These are phyloP conservation scores for Pseudomyrmex gracilis DNA, from an alignment of 1,140 invertebrate genomes.

Conservation along the genomic window DNA sequence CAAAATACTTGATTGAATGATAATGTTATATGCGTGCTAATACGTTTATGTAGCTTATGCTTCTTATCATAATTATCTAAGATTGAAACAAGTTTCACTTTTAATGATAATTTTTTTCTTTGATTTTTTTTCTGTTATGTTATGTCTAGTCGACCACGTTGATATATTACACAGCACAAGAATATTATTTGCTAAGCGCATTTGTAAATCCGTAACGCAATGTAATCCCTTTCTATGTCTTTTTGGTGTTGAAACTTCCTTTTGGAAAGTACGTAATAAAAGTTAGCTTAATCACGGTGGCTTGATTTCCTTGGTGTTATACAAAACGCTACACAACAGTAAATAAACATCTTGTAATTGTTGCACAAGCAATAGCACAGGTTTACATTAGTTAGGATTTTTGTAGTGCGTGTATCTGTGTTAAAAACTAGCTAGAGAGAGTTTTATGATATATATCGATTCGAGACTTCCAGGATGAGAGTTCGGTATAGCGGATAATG, in stretches of 20 bases:
- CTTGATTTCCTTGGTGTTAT: constrained; percentile 16
- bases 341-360: constrained; percentile 51
- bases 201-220: constrained; percentile 46
- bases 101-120: constrained; percentile 22
- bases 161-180: neutral
- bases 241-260: constrained; percentile 65
- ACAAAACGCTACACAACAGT: constrained; percentile 36
- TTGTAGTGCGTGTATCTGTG: neutral
- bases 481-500: neutral
- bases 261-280: constrained; percentile 55
- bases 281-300: constrained; percentile 48
- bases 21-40: constrained; percentile 18
- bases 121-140: neutral
- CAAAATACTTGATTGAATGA: neutral
- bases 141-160: neutral
- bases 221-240: constrained; percentile 60
- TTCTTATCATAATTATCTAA: constrained; percentile 34
- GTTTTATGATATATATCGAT: neutral
- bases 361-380: neutral
- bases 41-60: neutral
- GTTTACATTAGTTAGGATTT: neutral
- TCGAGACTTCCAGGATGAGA: neutral
- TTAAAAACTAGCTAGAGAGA: neutral
- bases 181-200: constrained; percentile 17
- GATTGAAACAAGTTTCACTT: constrained; percentile 35